Evolutionary conservation across 2,113 vertebrate species (phyloP), one percentile per base, ranked within the genome.

Genomic region (Oxyruncus cristatus): DNA sequence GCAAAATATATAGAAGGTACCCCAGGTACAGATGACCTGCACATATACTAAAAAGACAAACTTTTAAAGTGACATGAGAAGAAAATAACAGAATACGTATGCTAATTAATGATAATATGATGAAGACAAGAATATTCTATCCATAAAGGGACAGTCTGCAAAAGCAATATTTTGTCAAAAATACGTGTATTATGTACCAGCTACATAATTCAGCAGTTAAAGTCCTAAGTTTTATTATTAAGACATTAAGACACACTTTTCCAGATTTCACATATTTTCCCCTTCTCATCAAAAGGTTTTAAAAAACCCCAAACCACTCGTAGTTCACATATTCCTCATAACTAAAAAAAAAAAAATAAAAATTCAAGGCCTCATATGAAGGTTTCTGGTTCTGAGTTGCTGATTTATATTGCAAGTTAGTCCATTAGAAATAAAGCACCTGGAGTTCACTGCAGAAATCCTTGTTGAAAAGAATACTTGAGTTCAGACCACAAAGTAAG

Each of bases 261-360:
- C 46, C 50, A 24, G 24, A 81, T 58, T 81, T 75, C 42, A 56
- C 1, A 5, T 0, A 0, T 42, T 55, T 88, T 68, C 47, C 18
- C 32, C 27, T 53, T 77, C 30, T 44, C 21, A 14, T 42, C 8
- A 87, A 24, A 30, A 41, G 3, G 24, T 47, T 70, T 6, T 27
- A 50, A 19, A 35, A 70, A 70, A 32, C 2, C 14, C 41, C 1
- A 61, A 59, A 35, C 0, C 0, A 63, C 14, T 85, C 13, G 27
- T 32, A 61, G 30, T 56, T 73, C 33, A 79, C 8, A 6, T 59
- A 62, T 42, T 88, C 71, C n/a, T 82, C 35, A 8, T 22, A 33
- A 85, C 18, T 55, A 18, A 11, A 56, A 79, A 42, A 15, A 59
- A 14, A 56, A 4, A 46, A 32, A 41, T 41, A n/a, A 35, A 35